phyloP scores from a whole-genome alignment of 2,797 vertebrate genomes.

The Decapterus maruadsi region DNA sequence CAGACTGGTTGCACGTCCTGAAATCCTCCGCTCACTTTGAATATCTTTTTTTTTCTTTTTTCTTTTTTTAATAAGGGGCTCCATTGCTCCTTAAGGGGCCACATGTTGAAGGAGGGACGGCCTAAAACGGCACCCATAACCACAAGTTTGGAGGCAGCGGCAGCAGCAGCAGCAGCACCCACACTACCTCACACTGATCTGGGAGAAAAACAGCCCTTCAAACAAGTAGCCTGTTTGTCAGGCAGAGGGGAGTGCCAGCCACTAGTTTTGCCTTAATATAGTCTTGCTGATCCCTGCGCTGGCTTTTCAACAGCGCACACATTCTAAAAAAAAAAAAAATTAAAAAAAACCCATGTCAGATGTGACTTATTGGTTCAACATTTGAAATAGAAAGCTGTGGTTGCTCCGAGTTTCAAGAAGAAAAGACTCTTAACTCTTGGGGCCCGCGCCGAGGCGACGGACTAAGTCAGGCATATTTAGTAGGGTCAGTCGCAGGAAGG shows the following conservation, averaged over 20 bases:
- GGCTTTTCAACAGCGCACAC: slow-evolving; percentile 70
- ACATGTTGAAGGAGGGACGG: slow-evolving; percentile 57
- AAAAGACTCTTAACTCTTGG: slow-evolving; percentile 38
- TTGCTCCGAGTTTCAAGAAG: slow-evolving; percentile 52
- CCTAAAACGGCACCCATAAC: slow-evolving; percentile 83
- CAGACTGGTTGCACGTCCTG: slow-evolving; percentile 12
- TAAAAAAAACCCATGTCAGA: slow-evolving; percentile 81
- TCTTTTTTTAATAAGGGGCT: slow-evolving; percentile 43
- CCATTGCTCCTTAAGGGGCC: slow-evolving; percentile 62
- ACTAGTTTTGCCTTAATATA: slow-evolving; percentile 85
- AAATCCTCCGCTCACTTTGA: slow-evolving; percentile 53
- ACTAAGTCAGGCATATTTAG: slow-evolving; percentile 54
- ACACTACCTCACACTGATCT: slow-evolving; percentile 78
- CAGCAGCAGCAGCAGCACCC: slow-evolving; percentile 67
- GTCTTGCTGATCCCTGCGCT: slow-evolving; percentile 76
- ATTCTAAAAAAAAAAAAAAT: slow-evolving; percentile 77
- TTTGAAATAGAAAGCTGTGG: slow-evolving; percentile 85
- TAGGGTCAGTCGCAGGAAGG: slow-evolving; percentile 73
- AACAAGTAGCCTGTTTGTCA: slow-evolving; percentile 85
- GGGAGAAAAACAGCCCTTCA: slow-evolving; percentile 82
- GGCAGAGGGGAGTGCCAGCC: slow-evolving; percentile 80
- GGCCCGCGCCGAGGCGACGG: slow-evolving; percentile 43
- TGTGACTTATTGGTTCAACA: slow-evolving; percentile 79
- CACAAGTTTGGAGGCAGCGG: slow-evolving; percentile 67
- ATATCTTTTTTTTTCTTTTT: slow-evolving; percentile 53